These are phyloP conservation scores for Xerus inauris DNA, from an alignment of 2,113 vertebrate genomes.

Conservation along the genomic window DNA sequence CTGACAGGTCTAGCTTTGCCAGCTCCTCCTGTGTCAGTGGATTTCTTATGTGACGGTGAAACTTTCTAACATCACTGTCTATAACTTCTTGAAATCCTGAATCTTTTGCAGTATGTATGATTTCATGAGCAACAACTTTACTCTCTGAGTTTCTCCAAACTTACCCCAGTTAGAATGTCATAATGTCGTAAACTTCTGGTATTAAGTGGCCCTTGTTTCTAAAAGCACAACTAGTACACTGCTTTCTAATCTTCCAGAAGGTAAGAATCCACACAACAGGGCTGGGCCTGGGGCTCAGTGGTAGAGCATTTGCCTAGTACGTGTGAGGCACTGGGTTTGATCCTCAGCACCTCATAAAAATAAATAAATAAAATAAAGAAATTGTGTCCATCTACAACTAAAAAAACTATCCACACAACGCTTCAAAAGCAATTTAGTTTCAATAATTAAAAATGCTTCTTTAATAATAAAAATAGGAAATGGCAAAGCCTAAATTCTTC, in stretches of 20 bases:
- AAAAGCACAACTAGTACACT: background rate
- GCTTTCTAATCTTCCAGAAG: background rate
- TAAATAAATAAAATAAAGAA: too few relatives aligned
- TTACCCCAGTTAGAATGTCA: background rate
- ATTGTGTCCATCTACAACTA: too few relatives aligned
- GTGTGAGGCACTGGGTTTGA: too few relatives aligned
- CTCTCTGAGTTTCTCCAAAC: background rate
- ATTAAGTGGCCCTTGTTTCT: background rate
- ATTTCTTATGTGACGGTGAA: background rate
- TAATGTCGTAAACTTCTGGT: background rate
- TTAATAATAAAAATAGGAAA: constrained; percentile 23
- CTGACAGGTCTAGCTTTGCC: background rate
- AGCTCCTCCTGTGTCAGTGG: background rate
- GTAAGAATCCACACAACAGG: background rate
- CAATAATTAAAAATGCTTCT: background rate
- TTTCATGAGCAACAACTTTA: background rate
- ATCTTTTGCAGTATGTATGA: background rate
- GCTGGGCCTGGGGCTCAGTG: too few relatives aligned
- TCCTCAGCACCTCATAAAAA: too few relatives aligned
- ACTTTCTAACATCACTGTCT: background rate
- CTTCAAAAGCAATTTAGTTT: background rate
- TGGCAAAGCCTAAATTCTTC: background rate
- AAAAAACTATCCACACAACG: too few relatives aligned
- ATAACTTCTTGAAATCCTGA: background rate
- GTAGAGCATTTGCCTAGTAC: too few relatives aligned